Evolutionary conservation across 2,888 invertebrate species (phyloP), one percentile per base, ranked within the genome.

Genomic region (Steromphala cineraria): DNA sequence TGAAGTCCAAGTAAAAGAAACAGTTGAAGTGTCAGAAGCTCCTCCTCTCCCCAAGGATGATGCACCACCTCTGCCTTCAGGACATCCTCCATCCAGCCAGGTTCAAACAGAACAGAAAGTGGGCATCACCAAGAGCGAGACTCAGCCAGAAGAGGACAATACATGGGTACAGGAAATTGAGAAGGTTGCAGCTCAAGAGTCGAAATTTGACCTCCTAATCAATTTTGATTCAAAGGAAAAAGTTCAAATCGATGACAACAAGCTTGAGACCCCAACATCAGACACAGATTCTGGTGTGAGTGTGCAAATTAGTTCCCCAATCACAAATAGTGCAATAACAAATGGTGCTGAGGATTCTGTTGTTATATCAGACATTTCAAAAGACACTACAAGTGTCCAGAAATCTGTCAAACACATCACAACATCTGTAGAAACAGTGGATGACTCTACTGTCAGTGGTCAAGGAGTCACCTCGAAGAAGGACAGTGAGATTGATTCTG

Each of bases 1-100:
- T 80, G 80, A 79, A 55, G 75, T 56, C 74, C 19, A 80, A 79
- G 79, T 55, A 71, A 76, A 78, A 78, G 79, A 76, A 79, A 78
- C 40, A 80, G 82, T 80, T 53, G 78, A 80, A 46, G 52, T 21
- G 19, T 67, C 75, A 15, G 82, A 82, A n/a, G 24, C 62, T 13
- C 36, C 62, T 5, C 71, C 40, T 28, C 74, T 52, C 31, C 24
- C 76, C 53, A 67, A 67, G 3, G 21, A 62, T n/a, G n/a, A 53
- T 5, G 55, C 80, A 31, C 71, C 40, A 55, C 46, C 81, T 19
- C 17, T 53, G 17, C 24, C 81, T 62, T 40, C 71, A 67, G 36
- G 52, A 15, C 24, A 17, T 13, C 67, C 78, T 31, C 84, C 82
- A 52, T 74, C 81, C 5, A 56, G 67, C n/a, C 53, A 79, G 46